Evolutionary conservation across 2,113 vertebrate genomes (phyloP).

Genomic region (Neoarius graeffei): DNA sequence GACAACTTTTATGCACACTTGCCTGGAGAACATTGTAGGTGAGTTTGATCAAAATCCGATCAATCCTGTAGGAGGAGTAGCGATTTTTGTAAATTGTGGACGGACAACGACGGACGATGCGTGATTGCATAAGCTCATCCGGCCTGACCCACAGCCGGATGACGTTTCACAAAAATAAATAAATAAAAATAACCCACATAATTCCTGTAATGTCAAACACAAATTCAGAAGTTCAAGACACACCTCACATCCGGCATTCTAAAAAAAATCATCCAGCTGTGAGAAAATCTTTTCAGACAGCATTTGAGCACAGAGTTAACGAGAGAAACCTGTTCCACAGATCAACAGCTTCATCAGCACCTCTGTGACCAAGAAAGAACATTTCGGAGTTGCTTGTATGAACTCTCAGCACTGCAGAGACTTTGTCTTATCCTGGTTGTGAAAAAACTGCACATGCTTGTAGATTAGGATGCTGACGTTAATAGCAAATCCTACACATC

Average conservation of each 20-base stretch:
- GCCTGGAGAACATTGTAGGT: no score
- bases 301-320: neutral
- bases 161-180: no score
- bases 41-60: no score
- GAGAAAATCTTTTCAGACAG: neutral
- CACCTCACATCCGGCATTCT: neutral
- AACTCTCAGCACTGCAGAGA: conserved; percentile 28
- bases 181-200: neutral
- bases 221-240: neutral
- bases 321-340: neutral
- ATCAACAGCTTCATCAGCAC: conserved; percentile 4
- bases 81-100: no score
- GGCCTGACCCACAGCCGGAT: no score
- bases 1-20: no score
- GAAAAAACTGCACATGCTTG: conserved; percentile 42
- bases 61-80: no score
- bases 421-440: neutral
- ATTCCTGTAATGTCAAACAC: neutral
- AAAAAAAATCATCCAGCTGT: neutral
- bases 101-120: no score
- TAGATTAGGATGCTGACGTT: conserved; percentile 57
- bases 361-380: neutral
- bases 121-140: no score
- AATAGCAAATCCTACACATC: conserved; percentile 46
- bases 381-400: conserved; percentile 31